Base-by-base conservation (phyloP, 2,888 invertebrate genomes). In the Rhamphomyia laevipes region DNA sequence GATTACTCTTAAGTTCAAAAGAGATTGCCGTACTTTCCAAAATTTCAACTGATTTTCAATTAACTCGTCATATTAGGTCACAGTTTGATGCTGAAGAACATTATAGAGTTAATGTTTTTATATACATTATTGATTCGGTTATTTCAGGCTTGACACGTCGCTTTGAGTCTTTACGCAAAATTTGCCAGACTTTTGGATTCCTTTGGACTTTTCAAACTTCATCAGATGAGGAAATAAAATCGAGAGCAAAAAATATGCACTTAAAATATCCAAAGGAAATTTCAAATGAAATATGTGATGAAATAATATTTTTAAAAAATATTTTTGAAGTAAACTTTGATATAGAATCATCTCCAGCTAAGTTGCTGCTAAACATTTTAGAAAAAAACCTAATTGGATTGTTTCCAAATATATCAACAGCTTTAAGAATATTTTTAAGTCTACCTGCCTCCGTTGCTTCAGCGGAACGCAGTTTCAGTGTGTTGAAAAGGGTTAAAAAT, bases 291-390 rank as follows among this genome's bases (percentile, higher is more conserved):
- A 17, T 16, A 17, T 16, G 38, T 17, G 17, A 40, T 40, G 17
- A 40, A 40, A 40, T 40, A 17, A 17, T 40, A 40, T 40, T 40
- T 40, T 40, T 40, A 17, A 17, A 17, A 40, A 40, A 40, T 17
- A 40, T 40, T 40, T 40, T 17, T 40, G 18, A 40, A 40, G 38
- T 40, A 40, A 40, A 40, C 38, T 40, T 40, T 40, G 38, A 40
- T 40, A 18, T 40, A 40, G 38, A 40, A 40, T 40, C 38, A 40
- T 40, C 38, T 38, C 38, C 38, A 38, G 38, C 16, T 3, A 38
- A 38, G 38, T 38, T 38, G 15, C 38, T 38, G 16, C 38, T 16
- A 38, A 38, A 38, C 33, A 33, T n/a, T n/a, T n/a, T n/a, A n/a
- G n/a, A n/a, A n/a, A n/a, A n/a, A n/a, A n/a, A n/a, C n/a, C n/a